Percentiles rank a stretch among this genome's conserved stretches.
Evolutionary conservation across 1,140 invertebrate species (phyloP).

Genomic region (Caenorhabditis tropicalis): DNA sequence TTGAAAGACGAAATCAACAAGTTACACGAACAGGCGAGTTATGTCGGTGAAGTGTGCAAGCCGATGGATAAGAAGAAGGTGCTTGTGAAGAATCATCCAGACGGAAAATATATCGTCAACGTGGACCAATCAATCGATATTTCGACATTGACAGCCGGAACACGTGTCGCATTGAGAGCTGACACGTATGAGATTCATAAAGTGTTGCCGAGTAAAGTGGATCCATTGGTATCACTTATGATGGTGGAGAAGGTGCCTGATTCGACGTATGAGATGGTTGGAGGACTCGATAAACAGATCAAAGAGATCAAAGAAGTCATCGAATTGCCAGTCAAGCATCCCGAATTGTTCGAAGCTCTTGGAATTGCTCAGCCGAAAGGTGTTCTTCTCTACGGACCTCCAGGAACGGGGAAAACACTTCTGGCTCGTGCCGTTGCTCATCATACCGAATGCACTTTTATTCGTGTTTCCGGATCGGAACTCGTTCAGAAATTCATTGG

Average conservation of each 20-base stretch:
- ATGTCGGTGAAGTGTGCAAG: conserved; percentile 99
- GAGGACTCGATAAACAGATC: conserved; percentile 97
- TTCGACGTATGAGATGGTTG: conserved; percentile 99
- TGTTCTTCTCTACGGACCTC: conserved; percentile 94
- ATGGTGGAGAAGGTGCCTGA: conserved; percentile 96
- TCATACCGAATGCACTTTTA: conserved; percentile 99
- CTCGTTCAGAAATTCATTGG: conserved; percentile 99
- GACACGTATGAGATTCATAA: conserved; percentile 99
- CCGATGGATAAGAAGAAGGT: conserved; percentile 99
- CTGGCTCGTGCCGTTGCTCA: conserved; percentile 96
- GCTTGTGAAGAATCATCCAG: conserved; percentile 95
- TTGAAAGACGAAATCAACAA: conserved; percentile 94
- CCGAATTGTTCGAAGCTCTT: conserved; percentile 96
- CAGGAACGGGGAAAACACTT: conserved; percentile 93
- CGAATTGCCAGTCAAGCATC: conserved; percentile 98
- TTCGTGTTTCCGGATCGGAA: conserved; percentile 96
- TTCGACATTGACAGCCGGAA: conserved; percentile 95
- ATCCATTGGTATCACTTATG: conserved; percentile 97
- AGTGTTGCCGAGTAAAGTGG: conserved; percentile 96
- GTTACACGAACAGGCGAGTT: conserved; percentile 97
- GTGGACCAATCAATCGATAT: conserved; percentile 99
- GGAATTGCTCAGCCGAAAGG: conserved; percentile 99
- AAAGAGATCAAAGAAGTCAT: conserved; percentile 99
- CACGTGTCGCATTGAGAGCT: conserved; percentile 93
- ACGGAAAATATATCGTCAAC: conserved; percentile 99